phyloP scores from a whole-genome alignment of 1,140 invertebrate species.

The Saccostrea glomerata region DNA sequence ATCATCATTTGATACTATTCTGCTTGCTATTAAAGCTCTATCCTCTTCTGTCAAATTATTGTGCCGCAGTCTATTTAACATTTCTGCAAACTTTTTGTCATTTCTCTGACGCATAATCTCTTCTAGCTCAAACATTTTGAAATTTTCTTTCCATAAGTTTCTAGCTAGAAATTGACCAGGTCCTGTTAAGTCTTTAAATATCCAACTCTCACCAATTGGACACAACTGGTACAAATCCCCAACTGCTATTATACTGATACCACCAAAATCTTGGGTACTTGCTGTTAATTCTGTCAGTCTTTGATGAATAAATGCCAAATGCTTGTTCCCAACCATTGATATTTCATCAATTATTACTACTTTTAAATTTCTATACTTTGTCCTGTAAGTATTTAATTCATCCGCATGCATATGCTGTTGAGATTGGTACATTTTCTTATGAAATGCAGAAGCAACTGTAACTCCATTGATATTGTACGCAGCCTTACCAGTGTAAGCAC shows the following conservation, averaged over 20 bases:
- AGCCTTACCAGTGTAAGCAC: too few species aligned
- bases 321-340: conserved; percentile 38
- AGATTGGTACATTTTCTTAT: conserved; percentile 13
- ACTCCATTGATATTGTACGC: conserved; percentile 41
- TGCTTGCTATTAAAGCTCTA: conserved; percentile 5
- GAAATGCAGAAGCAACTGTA: conserved; percentile 40
- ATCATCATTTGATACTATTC: not conserved
- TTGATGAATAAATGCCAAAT: conserved; percentile 51
- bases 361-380: conserved; percentile 38
- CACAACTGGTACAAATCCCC: conserved; percentile 62
- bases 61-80: conserved; percentile 53
- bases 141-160: conserved; percentile 58
- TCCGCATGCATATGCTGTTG: not conserved
- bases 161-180: conserved; percentile 43
- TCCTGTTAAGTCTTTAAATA: conserved; percentile 50
- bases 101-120: conserved; percentile 62
- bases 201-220: conserved; percentile 57
- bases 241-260: conserved; percentile 59
- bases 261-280: conserved; percentile 51
- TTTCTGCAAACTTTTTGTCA: conserved; percentile 59
- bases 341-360: conserved; percentile 40
- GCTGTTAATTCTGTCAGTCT: conserved; percentile 53
- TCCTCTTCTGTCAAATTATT: conserved; percentile 48
- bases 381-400: conserved; percentile 36
- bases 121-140: conserved; percentile 59